A percentile compares a stretch with the other conserved stretches of the same genome.
phyloP scores from a whole-genome alignment of 2,797 vertebrate species.

The Ctenopoma multispine region DNA sequence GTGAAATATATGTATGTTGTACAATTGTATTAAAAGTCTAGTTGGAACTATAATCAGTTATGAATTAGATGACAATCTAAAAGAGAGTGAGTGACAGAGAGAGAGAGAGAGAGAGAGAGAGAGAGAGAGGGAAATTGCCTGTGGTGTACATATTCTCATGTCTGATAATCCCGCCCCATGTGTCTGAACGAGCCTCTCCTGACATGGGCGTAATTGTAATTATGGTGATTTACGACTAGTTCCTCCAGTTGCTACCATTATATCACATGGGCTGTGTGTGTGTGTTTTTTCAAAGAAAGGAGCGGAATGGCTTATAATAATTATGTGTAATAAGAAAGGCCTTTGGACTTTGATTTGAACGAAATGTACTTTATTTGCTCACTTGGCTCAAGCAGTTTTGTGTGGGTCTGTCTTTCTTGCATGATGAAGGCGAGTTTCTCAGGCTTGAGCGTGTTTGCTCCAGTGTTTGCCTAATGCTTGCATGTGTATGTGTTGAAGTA shows the following conservation, averaged over 20 bases:
- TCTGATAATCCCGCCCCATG: conserved; percentile 61
- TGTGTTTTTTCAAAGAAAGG: conserved; percentile 13
- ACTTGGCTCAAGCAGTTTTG: background rate
- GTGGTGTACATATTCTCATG: conserved; percentile 64
- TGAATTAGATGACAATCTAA: no score
- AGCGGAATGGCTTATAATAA: conserved; percentile 32
- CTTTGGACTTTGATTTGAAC: conserved; percentile 45
- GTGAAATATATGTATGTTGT: no score
- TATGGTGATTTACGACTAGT: conserved; percentile 73
- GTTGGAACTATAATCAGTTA: no score
- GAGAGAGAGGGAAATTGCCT: conserved; percentile 39
- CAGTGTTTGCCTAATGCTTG: conserved; percentile 48
- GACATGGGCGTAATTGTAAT: conserved; percentile 73
- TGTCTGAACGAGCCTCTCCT: conserved; percentile 59
- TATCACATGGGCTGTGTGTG: conserved; percentile 35
- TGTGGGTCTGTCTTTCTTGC: conserved; percentile 7
- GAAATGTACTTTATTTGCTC: conserved; percentile 23
- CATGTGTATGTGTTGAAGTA: conserved; percentile 32
- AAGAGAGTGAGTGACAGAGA: conserved; percentile 46
- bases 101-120: background rate
- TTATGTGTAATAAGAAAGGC: conserved; percentile 23
- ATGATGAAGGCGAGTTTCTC: conserved; percentile 38
- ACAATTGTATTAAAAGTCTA: no score
- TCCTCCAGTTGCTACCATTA: conserved; percentile 61
- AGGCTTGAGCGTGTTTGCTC: conserved; percentile 21